Evolutionary conservation across 1,140 invertebrate species (phyloP), one percentile per base, ranked within the genome.

Genomic region (Micrasema longulum): DNA sequence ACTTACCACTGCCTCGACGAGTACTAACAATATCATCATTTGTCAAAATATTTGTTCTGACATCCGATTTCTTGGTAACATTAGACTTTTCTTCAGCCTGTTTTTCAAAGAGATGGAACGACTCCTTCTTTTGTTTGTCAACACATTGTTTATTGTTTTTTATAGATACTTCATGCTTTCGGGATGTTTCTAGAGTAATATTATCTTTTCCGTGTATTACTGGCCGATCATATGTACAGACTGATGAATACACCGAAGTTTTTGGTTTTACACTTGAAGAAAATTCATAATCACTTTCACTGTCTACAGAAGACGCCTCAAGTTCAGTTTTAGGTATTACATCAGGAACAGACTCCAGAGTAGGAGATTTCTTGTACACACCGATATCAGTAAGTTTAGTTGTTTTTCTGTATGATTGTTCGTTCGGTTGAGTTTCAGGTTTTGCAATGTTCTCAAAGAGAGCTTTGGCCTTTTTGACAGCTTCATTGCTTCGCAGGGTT

Each of bases 361-460:
- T 82, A 2, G 79, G 71, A 65, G 76, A 75, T 70, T 82, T 84
- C 69, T 82, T 81, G 20, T 76, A 77, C 10, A 81, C 79, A 57
- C 79, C 80, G 36, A 82, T 83, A 70, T 85, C 82, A 3, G 80
- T 81, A 16, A 83, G 74, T 72, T 84, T 84, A 9, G 82, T 78
- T 55, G 80, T 81, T 38, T 71, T 70, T 10, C 76, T 47, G 53
- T 55, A 75, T 2, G 64, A 67, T 12, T 36, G 18, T 23, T 82
- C 80, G 65, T 77, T 79, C 12, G 77, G 73, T 50, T 47, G 45
- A 35, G 31, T 48, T 9, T 72, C 73, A 16, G 73, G 12, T 64
- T 81, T 81, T 71, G 87, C 87, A 75, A 87, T 88, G 47, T 86
- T 88, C 82, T 91, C 90, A 81, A 91, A 91, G 12, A 91, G 77